Evolutionary conservation across 37 sponge, comb jelly and placozoan species (phyloP).

Genomic region (Bolinopsis microptera): DNA sequence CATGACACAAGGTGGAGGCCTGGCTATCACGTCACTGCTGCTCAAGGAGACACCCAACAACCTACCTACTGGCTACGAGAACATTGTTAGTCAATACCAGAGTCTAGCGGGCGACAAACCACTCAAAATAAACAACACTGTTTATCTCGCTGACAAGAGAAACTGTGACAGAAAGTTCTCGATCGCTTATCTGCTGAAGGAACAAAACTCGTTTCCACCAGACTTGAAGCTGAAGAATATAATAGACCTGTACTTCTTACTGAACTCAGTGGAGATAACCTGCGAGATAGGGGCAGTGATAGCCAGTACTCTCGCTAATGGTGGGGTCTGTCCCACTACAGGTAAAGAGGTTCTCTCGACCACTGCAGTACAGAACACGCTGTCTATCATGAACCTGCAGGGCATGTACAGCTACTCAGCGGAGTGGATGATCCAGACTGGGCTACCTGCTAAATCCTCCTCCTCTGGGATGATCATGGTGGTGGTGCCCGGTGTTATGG

Average conservation of each 20-base stretch:
- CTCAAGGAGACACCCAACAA: background rate
- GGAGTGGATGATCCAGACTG: constrained; percentile 76
- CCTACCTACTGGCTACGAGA: background rate
- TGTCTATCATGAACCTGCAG: constrained; percentile 83
- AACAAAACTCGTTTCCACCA: background rate
- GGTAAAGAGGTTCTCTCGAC: constrained; percentile 42
- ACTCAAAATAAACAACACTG: background rate
- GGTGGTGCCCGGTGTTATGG: constrained; percentile 84
- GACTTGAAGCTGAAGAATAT: background rate
- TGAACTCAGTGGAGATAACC: constrained; percentile 79
- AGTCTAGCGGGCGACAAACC: background rate
- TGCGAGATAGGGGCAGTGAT: constrained; percentile 76
- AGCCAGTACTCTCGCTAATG: constrained; percentile 87
- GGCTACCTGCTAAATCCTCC: constrained; percentile 70
- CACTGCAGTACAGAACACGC: constrained; percentile 72
- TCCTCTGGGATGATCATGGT: constrained; percentile 80
- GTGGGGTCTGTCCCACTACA: constrained; percentile 81
- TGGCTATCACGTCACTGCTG: constrained; percentile 13
- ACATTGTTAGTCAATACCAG: background rate
- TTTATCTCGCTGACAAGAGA: background rate
- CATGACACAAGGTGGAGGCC: background rate
- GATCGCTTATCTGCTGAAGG: background rate
- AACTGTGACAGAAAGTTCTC: background rate
- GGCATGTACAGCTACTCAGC: constrained; percentile 89
- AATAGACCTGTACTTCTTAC: constrained; percentile 66